These are phyloP conservation scores for Coenonympha glycerion DNA, from an alignment of 2,888 invertebrate species.

Conservation along the genomic window DNA sequence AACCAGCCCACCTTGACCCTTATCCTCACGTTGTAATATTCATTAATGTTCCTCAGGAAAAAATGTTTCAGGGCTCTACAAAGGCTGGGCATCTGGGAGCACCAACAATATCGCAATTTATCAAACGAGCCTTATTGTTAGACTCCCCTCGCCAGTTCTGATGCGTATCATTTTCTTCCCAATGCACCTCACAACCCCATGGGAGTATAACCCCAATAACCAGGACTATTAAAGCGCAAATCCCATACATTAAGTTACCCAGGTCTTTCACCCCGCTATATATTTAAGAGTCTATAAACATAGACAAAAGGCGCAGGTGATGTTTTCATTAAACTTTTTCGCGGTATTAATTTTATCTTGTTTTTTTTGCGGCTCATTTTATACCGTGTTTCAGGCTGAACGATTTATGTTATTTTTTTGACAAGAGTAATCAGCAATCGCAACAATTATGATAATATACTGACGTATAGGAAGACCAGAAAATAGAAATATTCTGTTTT, in stretches of 20 bases:
- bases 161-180: constrained; percentile 38
- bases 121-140: constrained; percentile 72
- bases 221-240: constrained; percentile 11
- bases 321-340: constrained; percentile 61
- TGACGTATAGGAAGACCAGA: no score
- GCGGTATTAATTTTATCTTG: constrained; percentile 53
- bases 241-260: constrained; percentile 11
- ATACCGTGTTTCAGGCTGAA: no score
- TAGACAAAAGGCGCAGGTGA: constrained; percentile 51
- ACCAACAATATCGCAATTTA: constrained; percentile 70
- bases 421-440: no score
- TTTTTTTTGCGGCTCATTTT: constrained; percentile 21
- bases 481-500: no score
- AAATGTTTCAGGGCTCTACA: constrained; percentile 45
- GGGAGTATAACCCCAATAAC: constrained; percentile 22
- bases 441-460: no score
- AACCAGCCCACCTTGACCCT: constrained; percentile 26
- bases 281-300: constrained; percentile 35
- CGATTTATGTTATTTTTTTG: no score
- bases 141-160: constrained; percentile 44
- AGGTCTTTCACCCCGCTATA: constrained; percentile 23
- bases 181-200: constrained; percentile 29
- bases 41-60: constrained; percentile 25
- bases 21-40: constrained; percentile 20
- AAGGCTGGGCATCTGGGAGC: constrained; percentile 34